Conservation (phyloP, 2,113 vertebrate species). For the Scortum barcoo region DNA sequence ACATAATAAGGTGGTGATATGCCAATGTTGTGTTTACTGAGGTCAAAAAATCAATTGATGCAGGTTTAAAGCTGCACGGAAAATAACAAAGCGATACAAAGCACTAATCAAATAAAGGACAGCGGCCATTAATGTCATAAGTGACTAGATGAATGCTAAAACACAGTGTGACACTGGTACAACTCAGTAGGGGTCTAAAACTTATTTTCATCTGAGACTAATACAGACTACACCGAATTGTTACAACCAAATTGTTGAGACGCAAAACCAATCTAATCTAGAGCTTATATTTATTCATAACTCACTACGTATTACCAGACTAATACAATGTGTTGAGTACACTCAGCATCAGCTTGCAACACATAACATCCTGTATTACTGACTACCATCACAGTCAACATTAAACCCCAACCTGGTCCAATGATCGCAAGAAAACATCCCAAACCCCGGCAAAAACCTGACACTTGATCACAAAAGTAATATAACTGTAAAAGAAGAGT, state of each 20-base stretch:
- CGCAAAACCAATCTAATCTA: background rate
- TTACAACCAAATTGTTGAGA: background rate
- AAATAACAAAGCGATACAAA: background rate
- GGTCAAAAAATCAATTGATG: conserved; percentile 4
- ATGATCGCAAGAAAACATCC: background rate
- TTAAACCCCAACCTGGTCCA: background rate
- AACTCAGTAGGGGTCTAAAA: background rate
- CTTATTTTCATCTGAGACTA: background rate
- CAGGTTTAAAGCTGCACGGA: background rate
- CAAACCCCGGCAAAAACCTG: background rate
- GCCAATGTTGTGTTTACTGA: conserved; percentile 3
- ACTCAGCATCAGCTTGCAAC: no score
- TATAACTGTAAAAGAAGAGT: no score
- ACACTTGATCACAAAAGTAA: background rate
- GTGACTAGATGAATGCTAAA: background rate
- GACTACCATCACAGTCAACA: background rate
- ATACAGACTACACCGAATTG: background rate
- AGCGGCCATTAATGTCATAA: background rate
- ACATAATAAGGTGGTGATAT: background rate
- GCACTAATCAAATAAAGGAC: conserved; percentile 11
- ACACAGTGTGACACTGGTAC: background rate
- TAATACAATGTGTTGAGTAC: background rate
- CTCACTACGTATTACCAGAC: background rate
- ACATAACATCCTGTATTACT: background rate
- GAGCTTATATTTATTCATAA: background rate